These are phyloP conservation scores for Colletes gigas DNA, from an alignment of 1,140 invertebrate genomes.

Conservation along the genomic window DNA sequence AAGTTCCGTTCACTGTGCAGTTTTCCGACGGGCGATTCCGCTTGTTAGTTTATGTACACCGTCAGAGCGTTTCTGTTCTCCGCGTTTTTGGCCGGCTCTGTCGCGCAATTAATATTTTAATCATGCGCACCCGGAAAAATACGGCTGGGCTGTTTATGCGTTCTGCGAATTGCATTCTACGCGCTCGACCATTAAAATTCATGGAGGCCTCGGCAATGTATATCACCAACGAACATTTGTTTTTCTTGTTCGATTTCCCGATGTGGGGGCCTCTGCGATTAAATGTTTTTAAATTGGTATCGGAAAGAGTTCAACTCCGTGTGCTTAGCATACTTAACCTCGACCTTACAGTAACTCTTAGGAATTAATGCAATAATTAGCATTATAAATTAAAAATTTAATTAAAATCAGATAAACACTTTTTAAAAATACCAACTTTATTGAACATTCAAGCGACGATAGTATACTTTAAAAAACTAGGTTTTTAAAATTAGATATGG, in stretches of 20 bases:
- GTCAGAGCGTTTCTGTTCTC: neutral
- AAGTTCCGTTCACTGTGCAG: neutral
- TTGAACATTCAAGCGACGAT: too few relatives aligned
- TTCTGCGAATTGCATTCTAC: conserved; percentile 9
- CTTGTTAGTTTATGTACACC: conserved; percentile 19
- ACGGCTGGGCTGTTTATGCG: conserved; percentile 25
- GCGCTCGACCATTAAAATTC: conserved; percentile 52
- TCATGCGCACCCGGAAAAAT: conserved; percentile 21
- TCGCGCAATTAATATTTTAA: conserved; percentile 60
- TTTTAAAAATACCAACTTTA: too few relatives aligned
- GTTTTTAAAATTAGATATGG: too few relatives aligned
- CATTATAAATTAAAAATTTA: too few relatives aligned
- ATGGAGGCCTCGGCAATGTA: conserved; percentile 13
- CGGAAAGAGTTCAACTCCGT: too few relatives aligned
- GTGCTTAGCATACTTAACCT: neutral
- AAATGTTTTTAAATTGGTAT: too few relatives aligned
- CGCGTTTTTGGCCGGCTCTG: conserved; percentile 40
- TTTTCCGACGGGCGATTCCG: neutral
- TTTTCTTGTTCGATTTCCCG: conserved; percentile 11
- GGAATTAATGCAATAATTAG: too few relatives aligned
- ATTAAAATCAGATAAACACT: too few relatives aligned
- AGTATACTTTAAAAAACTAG: too few relatives aligned
- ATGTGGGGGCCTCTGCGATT: neutral
- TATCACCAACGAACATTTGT: conserved; percentile 19
- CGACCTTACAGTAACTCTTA: too few relatives aligned